Evolutionary conservation across 2,113 vertebrate species (phyloP).

Genomic region (Eonycteris spelaea): DNA sequence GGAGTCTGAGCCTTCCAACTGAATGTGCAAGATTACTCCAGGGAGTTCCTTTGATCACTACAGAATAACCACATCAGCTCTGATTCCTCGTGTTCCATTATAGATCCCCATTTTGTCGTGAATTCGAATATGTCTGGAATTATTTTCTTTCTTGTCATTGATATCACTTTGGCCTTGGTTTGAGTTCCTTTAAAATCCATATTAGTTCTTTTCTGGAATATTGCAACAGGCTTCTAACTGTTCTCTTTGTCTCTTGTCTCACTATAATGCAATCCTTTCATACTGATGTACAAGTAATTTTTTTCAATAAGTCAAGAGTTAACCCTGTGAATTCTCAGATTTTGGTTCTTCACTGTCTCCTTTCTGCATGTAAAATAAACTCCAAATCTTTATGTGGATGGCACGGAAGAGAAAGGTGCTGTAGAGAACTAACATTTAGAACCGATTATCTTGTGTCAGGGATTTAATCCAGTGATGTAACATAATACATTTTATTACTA

Average conservation of each 20-base stretch:
- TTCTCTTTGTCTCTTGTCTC: background rate
- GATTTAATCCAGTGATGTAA: background rate
- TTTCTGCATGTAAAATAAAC: background rate
- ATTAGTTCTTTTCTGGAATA: background rate
- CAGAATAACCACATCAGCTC: background rate
- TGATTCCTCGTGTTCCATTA: background rate
- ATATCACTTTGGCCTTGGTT: background rate
- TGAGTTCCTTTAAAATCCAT: background rate
- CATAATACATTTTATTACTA: background rate
- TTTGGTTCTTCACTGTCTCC: background rate
- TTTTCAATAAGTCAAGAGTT: background rate
- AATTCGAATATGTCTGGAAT: background rate
- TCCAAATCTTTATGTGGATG: fast-evolving
- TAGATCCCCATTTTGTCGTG: background rate
- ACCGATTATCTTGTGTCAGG: background rate
- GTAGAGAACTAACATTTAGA: background rate
- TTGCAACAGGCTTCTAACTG: background rate
- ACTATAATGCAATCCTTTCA: background rate
- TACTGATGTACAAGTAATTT: background rate
- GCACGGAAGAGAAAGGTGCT: fast-evolving
- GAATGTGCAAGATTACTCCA: background rate
- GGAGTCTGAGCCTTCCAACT: background rate
- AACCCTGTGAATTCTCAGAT: background rate
- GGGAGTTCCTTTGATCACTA: background rate
- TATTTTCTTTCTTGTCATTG: background rate